Base-by-base conservation (phyloP, 2,113 vertebrate genomes). In the Corythornis madagascariensis region DNA sequence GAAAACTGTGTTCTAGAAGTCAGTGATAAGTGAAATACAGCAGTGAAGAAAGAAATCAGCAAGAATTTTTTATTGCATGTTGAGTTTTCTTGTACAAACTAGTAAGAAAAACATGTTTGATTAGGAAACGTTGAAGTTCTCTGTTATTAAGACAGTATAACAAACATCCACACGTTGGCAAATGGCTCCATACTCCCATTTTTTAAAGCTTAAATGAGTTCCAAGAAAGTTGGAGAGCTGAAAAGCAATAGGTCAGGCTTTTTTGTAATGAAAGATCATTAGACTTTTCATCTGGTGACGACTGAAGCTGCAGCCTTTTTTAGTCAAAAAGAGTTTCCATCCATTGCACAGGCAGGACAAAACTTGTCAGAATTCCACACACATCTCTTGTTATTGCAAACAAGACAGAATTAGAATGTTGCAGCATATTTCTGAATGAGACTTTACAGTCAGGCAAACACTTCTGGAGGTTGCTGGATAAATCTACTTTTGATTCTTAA, bases 291-390 rank as follows among this genome's bases (percentile, higher is more conserved):
- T 57, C 45, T 70, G 87, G 24, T 52, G 71, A 72, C 0, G 42
- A 82, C 20, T 74, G 66, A 90, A 75, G 57, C 45, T 38, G 69
- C 50, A 87, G 45, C 15, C 11, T 86, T 90, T 67, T 78, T 65
- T 38, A 48, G 31, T 70, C 35, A 17, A 77, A 90, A 70, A 71
- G 73, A 66, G 40, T 63, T 92, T 76, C 64, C 42, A 81, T 90
- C 59, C 47, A 76, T 59, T 77, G 70, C 7, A 66, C 0, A 0
- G 89, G 81, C 95, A 92, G 71, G 92, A 93, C 50, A 89, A 85
- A 92, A 92, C 92, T 85, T 76, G 94, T 85, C 56, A 40, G 45
- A 91, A 92, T 89, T 93, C 92, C 87, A 91, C 1, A 2, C 47
- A n/a, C 78, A 80, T 35, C 60, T 89, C 92, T 80, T 89, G 38